Evolutionary conservation across 2,797 vertebrate species (phyloP).

Genomic region (Rhinatrema bivittatum): DNA sequence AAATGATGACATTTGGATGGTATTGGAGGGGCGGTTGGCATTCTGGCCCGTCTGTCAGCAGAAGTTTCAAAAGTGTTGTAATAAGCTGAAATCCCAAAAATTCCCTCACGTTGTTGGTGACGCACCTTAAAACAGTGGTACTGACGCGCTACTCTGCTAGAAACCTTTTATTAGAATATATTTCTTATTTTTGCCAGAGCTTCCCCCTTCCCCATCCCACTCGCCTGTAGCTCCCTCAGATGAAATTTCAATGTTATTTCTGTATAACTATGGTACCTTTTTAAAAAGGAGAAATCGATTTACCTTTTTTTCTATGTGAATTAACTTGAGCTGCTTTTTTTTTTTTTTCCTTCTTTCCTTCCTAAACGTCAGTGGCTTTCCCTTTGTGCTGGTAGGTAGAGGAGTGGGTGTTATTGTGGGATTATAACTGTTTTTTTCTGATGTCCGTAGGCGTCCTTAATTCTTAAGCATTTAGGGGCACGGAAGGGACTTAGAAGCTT

Average conservation of each 20-base stretch:
- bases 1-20: conserved; percentile 41
- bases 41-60: conserved; percentile 54
- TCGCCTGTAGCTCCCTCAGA: conserved; percentile 41
- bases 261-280: conserved; percentile 71
- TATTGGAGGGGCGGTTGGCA: conserved; percentile 47
- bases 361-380: conserved; percentile 65
- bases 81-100: conserved; percentile 59
- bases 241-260: conserved; percentile 66
- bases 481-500: too few relatives aligned
- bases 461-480: conserved; percentile 80
- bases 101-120: conserved; percentile 50
- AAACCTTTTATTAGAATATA: conserved; percentile 58
- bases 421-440: conserved; percentile 90
- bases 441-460: conserved; percentile 83
- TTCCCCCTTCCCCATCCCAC: conserved; percentile 36
- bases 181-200: conserved; percentile 64
- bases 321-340: conserved; percentile 66
- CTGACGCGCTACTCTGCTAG: conserved; percentile 54
- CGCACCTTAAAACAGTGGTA: conserved; percentile 67
- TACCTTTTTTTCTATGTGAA: conserved; percentile 63
- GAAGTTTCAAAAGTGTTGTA: conserved; percentile 37
- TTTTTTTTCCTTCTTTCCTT: too few relatives aligned
- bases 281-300: conserved; percentile 56
- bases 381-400: conserved; percentile 56
- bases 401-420: conserved; percentile 77